Percentiles rank a stretch among this genome's conserved stretches.
Conservation (phyloP, 2,797 vertebrate species). For the Tokudaia tokunoshimensis region DNA sequence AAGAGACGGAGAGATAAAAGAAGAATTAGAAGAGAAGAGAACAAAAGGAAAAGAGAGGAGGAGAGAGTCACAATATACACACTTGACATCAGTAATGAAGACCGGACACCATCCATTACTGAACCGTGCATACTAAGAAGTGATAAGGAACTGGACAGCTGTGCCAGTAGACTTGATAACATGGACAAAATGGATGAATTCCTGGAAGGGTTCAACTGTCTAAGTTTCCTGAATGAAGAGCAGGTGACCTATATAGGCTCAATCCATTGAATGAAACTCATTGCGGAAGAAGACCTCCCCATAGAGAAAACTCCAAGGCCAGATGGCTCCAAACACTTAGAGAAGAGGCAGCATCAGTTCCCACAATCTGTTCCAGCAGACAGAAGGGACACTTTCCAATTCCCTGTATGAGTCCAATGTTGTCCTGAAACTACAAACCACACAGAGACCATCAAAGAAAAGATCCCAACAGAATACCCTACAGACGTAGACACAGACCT, state of each 20-base stretch:
- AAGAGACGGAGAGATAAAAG: not conserved
- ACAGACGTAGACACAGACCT: not conserved
- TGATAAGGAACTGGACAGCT: not conserved
- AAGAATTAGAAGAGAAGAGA: not conserved
- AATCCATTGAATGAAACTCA: conserved; percentile 29
- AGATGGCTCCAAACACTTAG: not conserved
- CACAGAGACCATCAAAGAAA: not conserved
- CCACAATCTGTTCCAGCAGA: not conserved
- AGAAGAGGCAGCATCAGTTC: not conserved
- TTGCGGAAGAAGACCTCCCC: not conserved
- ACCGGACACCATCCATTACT: too few species aligned
- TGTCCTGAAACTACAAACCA: conserved; percentile 24
- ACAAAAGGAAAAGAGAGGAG: too few species aligned
- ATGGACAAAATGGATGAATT: not conserved
- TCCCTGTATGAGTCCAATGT: not conserved
- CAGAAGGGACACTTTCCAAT: not conserved
- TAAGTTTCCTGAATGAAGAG: conserved; percentile 4
- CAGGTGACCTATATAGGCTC: not conserved
- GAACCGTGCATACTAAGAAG: not conserved
- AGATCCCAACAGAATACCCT: not conserved
- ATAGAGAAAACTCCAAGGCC: conserved; percentile 1
- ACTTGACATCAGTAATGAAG: not conserved
- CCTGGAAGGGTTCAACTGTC: not conserved
- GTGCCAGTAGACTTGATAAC: not conserved
- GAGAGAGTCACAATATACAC: not conserved